Evolutionary conservation across 2,113 vertebrate species (phyloP).

Genomic region (Ciconia maguari): DNA sequence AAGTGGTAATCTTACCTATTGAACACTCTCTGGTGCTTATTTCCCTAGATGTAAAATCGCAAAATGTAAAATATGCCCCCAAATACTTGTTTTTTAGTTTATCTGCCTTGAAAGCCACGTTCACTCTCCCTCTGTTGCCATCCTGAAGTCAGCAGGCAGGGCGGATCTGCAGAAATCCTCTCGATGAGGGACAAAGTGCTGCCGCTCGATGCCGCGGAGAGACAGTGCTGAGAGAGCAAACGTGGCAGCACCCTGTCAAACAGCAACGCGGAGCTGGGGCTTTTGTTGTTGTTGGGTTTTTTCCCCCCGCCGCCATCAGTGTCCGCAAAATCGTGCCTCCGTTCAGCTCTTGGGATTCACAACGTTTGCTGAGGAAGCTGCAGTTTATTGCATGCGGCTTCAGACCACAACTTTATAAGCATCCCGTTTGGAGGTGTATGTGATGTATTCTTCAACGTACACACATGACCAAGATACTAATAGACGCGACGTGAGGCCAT

Average conservation of each 20-base stretch:
- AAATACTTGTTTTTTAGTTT: neutral
- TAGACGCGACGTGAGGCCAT: no score
- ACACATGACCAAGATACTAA: no score
- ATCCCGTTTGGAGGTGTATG: neutral
- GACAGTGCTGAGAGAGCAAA: neutral
- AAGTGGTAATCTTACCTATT: no score
- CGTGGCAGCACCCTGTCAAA: neutral
- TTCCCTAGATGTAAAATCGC: neutral
- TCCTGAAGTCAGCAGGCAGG: neutral
- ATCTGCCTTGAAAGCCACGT: neutral
- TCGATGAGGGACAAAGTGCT: neutral
- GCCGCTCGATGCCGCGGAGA: neutral
- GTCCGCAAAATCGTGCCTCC: neutral
- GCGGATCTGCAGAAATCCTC: neutral
- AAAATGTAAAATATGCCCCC: neutral
- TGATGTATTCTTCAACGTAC: neutral
- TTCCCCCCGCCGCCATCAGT: neutral
- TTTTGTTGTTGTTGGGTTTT: no score
- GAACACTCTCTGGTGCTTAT: neutral
- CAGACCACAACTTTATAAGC: neutral
- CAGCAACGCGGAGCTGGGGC: neutral
- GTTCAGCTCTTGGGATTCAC: neutral
- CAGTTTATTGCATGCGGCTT: neutral
- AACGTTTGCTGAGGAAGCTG: neutral
- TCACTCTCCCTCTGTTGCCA: neutral